Conservation (phyloP, 2,888 invertebrate species). For the Drosophila peninsularis region DNA sequence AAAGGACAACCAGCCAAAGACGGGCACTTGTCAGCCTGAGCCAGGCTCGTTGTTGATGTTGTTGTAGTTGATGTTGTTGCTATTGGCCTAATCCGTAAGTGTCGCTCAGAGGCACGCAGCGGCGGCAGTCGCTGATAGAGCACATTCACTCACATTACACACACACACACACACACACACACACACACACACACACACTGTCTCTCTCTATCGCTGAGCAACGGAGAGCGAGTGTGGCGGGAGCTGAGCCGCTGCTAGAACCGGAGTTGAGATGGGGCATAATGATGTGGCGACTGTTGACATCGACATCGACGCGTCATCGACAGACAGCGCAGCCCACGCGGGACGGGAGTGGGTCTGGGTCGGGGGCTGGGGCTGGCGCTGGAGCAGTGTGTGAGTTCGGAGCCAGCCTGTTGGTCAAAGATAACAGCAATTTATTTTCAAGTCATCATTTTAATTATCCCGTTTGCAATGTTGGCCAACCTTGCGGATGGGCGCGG, state of each 20-base stretch:
- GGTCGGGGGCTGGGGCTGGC: not conserved
- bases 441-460: constrained; percentile 84
- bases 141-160: constrained; percentile 54
- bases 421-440: constrained; percentile 84
- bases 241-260: constrained; percentile 13
- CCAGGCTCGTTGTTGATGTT: constrained; percentile 22
- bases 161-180: constrained; percentile 7
- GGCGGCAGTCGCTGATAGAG: constrained; percentile 73
- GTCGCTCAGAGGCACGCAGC: constrained; percentile 77
- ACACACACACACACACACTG: not conserved
- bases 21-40: constrained; percentile 64
- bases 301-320: constrained; percentile 71
- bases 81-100: constrained; percentile 77
- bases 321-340: constrained; percentile 48
- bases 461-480: constrained; percentile 76
- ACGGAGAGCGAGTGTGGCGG: constrained; percentile 10
- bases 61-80: constrained; percentile 40
- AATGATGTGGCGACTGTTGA: constrained; percentile 67
- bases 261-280: constrained; percentile 42
- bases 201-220: not conserved
- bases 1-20: constrained; percentile 69
- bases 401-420: constrained; percentile 80
- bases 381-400: not conserved
- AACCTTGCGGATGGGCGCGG: constrained; percentile 69
- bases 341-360: not conserved